Evolutionary conservation across 1,140 invertebrate genomes (phyloP), one percentile per base, ranked within the genome.

Genomic region (Caerostris darwini): DNA sequence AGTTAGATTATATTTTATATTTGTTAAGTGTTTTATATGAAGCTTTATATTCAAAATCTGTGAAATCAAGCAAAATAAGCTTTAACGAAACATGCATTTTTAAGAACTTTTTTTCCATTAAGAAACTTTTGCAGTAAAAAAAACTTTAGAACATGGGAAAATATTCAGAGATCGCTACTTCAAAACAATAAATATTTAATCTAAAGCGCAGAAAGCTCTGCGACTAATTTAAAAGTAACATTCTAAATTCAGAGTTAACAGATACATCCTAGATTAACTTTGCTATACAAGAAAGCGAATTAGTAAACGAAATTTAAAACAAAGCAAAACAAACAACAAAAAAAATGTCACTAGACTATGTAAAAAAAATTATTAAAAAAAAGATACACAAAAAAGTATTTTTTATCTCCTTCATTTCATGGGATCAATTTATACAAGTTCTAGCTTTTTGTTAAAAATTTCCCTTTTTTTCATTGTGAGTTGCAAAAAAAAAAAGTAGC

Each of bases 371-470:
- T 7, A 7, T 64, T 64, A 7, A n/a, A 7, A 14, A 7, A 64
- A 64, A 64, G 14, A 64, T 14, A 14, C 7, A 64, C 7, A 7
- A 83, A 83, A 56, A 57, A 57, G 17, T 1, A 17, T 83, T 57
- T 83, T 17, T 57, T 34, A 3, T 14, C 56, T 58, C n/a, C 56
- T 83, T 83, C 53, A 58, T 56, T 19, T 57, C 82, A 17, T 57
- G 56, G 82, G 57, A 83, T 83, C 82, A 57, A 83, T 83, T 83
- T 83, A 83, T 83, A 57, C 82, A 83, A 19, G 57, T 57, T 57
- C 56, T 56, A 17, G 53, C 56, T 83, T 83, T 83, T 57, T 83
- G 53, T 58, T 83, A 57, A 57, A 58, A 58, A 57, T 57, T 57
- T 83, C 69, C 69, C 50, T 77, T n/a, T n/a, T 77, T 54, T 54